Evolutionary conservation across 2,888 invertebrate genomes (phyloP).

Genomic region (Dicyrtoma fusca): DNA sequence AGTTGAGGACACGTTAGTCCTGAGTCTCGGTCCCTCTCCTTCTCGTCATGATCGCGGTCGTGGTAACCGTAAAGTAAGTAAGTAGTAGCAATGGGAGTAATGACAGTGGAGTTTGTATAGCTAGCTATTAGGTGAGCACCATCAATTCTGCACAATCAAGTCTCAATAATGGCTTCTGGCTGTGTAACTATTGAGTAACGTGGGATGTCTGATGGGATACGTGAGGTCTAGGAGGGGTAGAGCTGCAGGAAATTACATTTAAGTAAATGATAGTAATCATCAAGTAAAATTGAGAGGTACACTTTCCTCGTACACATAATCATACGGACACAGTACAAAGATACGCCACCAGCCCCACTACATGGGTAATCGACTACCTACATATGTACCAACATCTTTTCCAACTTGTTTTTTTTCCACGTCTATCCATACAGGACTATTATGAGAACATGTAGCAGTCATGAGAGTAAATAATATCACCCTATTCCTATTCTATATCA

Average conservation of each 20-base stretch:
- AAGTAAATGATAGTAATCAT: slow-evolving; percentile 51
- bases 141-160: slow-evolving; percentile 43
- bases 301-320: slow-evolving; percentile 1
- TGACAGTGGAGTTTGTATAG: slow-evolving; percentile 31
- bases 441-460: too few species aligned
- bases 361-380: background rate
- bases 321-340: background rate
- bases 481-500: too few species aligned
- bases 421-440: too few species aligned
- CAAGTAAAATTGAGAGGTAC: slow-evolving; percentile 46
- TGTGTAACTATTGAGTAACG: slow-evolving; percentile 28
- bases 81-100: slow-evolving; percentile 25
- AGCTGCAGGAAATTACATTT: slow-evolving; percentile 51
- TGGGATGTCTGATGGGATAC: slow-evolving; percentile 41
- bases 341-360: background rate
- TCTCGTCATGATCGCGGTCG: too few species aligned
- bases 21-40: too few species aligned
- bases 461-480: too few species aligned
- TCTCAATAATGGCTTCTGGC: slow-evolving; percentile 39
- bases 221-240: slow-evolving; percentile 50
- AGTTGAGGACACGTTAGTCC: too few species aligned
- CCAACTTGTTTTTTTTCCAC: too few species aligned
- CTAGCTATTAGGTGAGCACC: slow-evolving; percentile 39
- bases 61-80: background rate
- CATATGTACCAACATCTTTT: too few species aligned